Percentiles rank a stretch among this genome's conserved stretches.
Evolutionary conservation across 2,797 vertebrate species (phyloP).

Genomic region (Sebastes baramenuke): DNA sequence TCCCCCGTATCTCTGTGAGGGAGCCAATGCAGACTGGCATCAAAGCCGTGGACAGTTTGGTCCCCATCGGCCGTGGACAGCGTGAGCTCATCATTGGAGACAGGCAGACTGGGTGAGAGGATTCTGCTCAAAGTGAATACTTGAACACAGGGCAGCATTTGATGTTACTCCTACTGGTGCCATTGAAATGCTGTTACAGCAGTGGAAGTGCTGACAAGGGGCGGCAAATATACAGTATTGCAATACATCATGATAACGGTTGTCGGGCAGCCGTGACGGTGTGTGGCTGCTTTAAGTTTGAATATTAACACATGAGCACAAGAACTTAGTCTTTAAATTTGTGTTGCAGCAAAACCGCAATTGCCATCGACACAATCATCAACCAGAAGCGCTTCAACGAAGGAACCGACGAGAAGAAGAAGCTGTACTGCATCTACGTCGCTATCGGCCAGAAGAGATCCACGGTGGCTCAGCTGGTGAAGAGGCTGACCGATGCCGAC

Average conservation of each 20-base stretch:
- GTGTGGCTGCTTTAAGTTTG: not conserved
- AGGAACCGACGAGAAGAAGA: slow-evolving; percentile 96
- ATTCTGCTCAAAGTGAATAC: slow-evolving; percentile 28
- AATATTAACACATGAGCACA: not conserved
- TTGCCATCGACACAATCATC: slow-evolving; percentile 98
- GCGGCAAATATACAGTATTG: not conserved
- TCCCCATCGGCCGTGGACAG: slow-evolving; percentile 97
- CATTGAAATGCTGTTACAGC: not conserved
- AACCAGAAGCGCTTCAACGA: slow-evolving; percentile 99
- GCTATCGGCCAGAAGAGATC: slow-evolving; percentile 99
- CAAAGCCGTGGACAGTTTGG: slow-evolving; percentile 97
- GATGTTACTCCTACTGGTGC: not conserved
- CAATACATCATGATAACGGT: not conserved
- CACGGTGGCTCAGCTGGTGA: slow-evolving; percentile 97
- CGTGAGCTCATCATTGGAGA: slow-evolving; percentile 97
- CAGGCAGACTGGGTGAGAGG: slow-evolving; percentile 93
- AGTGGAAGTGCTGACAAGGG: not conserved
- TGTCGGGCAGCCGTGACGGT: too few relatives aligned
- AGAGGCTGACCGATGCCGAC: slow-evolving; percentile 94
- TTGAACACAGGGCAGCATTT: not conserved
- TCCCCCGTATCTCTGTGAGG: slow-evolving; percentile 94
- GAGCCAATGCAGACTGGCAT: slow-evolving; percentile 98
- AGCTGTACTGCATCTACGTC: slow-evolving; percentile 98
- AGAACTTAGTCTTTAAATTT: not conserved
- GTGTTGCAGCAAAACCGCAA: slow-evolving; percentile 93